Conservation (phyloP, 2,888 invertebrate species). For the Drosophila monieri region DNA sequence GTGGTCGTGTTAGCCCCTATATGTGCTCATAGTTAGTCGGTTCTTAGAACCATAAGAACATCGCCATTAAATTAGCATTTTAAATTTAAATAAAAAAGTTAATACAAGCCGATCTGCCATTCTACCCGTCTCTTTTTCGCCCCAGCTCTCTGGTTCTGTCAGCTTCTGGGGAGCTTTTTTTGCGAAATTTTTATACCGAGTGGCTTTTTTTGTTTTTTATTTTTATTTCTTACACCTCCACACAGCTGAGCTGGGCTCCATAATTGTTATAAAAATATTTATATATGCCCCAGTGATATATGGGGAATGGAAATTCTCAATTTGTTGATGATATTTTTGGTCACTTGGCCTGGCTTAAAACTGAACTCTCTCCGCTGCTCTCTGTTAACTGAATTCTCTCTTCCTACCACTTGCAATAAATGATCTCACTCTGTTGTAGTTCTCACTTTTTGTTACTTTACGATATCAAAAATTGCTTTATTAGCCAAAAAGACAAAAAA, state of each 20-base stretch:
- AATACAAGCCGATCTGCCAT: slow-evolving; percentile 47
- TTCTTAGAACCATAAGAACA: slow-evolving; percentile 35
- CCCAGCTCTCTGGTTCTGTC: slow-evolving; percentile 16
- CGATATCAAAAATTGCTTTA: slow-evolving; percentile 77
- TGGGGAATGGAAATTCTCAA: slow-evolving; percentile 47
- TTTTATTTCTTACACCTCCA: slow-evolving; percentile 66
- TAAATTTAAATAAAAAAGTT: slow-evolving; percentile 52
- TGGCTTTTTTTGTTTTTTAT: slow-evolving; percentile 20
- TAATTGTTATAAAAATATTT: slow-evolving; percentile 49
- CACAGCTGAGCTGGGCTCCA: slow-evolving; percentile 48
- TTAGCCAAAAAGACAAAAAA: slow-evolving; percentile 61
- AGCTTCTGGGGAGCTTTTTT: slow-evolving; percentile 33
- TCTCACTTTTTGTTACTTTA: slow-evolving; percentile 51
- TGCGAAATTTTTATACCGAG: slow-evolving; percentile 48
- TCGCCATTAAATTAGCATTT: slow-evolving; percentile 64
- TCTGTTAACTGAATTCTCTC: slow-evolving; percentile 27
- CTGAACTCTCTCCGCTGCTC: slow-evolving; percentile 16
- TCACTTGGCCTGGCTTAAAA: slow-evolving; percentile 35
- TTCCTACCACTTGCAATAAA: slow-evolving; percentile 22
- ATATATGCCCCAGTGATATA: slow-evolving; percentile 41
- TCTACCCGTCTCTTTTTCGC: neutral
- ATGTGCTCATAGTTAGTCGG: neutral
- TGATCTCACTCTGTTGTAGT: slow-evolving; percentile 59
- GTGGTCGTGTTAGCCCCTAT: neutral
- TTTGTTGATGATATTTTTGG: slow-evolving; percentile 48